Evolutionary conservation across 2,113 vertebrate genomes (phyloP).

Genomic region (Illadopsis cleaveri): DNA sequence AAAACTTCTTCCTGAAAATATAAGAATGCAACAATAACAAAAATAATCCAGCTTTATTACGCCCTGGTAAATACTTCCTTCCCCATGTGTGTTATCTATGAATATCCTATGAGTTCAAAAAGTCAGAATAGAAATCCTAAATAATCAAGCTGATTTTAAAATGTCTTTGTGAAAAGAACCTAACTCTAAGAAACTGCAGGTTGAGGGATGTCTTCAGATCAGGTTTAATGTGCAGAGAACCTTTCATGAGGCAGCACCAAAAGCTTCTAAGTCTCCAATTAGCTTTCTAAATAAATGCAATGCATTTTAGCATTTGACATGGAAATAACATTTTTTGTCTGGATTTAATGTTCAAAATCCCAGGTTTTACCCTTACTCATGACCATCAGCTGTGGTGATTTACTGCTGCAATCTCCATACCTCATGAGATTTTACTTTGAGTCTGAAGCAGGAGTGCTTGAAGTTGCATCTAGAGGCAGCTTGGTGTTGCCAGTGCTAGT

Average conservation of each 20-base stretch:
- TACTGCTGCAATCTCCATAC: neutral
- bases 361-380: neutral
- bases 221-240: neutral
- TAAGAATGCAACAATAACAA: neutral
- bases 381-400: neutral
- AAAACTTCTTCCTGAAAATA: neutral
- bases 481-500: neutral
- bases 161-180: neutral
- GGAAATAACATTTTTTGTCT: neutral
- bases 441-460: neutral
- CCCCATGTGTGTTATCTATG: accelerated
- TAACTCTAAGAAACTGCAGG: neutral
- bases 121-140: neutral
- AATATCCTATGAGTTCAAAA: neutral
- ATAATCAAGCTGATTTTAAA: neutral
- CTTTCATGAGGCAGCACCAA: neutral
- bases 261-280: neutral
- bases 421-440: neutral
- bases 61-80: neutral
- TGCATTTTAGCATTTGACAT: neutral
- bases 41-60: neutral
- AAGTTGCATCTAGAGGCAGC: neutral
- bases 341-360: neutral
- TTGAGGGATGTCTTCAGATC: neutral
- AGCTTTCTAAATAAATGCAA: neutral